Evolutionary conservation across 2,797 vertebrate species (phyloP).

Genomic region (Alosa sapidissima): DNA sequence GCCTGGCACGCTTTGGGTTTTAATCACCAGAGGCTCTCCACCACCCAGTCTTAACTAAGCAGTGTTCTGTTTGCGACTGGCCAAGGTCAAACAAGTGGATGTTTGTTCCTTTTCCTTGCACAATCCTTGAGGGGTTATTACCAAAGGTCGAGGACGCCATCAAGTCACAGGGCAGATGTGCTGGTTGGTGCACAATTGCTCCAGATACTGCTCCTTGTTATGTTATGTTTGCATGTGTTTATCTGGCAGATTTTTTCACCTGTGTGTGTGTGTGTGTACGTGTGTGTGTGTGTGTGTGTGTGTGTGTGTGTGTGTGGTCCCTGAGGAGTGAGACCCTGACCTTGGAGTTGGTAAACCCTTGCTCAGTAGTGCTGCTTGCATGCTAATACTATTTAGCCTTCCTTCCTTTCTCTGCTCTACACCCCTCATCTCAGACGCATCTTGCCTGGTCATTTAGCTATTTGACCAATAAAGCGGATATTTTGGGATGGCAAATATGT

Average conservation of each 20-base stretch:
- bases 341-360: not conserved
- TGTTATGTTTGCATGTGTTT: constrained; percentile 3
- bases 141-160: not conserved
- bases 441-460: not conserved
- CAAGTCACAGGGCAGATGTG: not conserved
- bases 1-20: not conserved
- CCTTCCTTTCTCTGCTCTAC: not conserved
- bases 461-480: no score
- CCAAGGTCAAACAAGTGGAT: not conserved
- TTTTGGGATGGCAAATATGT: no score
- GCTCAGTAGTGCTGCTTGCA: not conserved
- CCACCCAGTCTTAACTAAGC: not conserved
- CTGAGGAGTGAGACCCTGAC: not conserved
- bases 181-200: not conserved
- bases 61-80: not conserved
- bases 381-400: not conserved
- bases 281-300: not conserved
- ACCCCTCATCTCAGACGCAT: not conserved
- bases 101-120: not conserved
- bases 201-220: not conserved
- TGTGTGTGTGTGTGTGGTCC: not conserved
- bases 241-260: not conserved
- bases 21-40: not conserved
- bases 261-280: constrained; percentile 8
- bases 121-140: not conserved